Base-by-base conservation (phyloP, 2,113 vertebrate genomes). In the Osmerus eperlanus region DNA sequence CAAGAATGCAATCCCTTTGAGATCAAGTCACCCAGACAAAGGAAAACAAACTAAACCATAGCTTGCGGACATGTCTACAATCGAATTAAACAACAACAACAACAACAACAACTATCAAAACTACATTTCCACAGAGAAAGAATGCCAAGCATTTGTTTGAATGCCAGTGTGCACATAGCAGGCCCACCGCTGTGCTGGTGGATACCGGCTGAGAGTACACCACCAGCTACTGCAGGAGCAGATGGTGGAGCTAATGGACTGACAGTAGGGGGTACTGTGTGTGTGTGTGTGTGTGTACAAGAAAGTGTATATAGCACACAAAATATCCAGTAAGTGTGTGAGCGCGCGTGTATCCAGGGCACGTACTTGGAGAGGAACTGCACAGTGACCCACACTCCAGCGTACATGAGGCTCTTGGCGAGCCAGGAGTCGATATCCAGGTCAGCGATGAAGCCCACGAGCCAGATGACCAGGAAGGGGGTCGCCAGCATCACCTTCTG, bases 401-500 rank as follows among this genome's bases (percentile, higher is more conserved):
- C 95, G 58, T 99, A 99, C 96, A 99, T 96, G 81, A 96, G 77
- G 81, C 96, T 95, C 87, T 99, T 99, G 87, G 97, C 95, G 72
- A 99, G 92, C 97, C 97, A 99, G 67, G 97, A 99, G 90, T 99
- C 97, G 41, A 98, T 94, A 86, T 99, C 95, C 79, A 99, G 92
- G 90, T 99, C 94, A 72, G 97, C 97, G 81, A 99, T 99, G 92
- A 99, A 99, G 29, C 97, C 97, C 78, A 99, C 94, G 32, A 99
- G 85, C 97, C 97, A 99, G 90, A 99, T 98, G 82, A 99, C 95
- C 67, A 99, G 87, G 82, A 99, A 99, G n/a, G 97, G 97, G n/a
- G 97, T 99, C 77, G 95, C 97, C 75, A 99, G 90, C 97, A 99
- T 99, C 87, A 99, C 94, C 89, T 99, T 99, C 92, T 99, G 97